Evolutionary conservation across 37 sponge, comb jelly and placozoan genomes (phyloP).

Genomic region (Corticium candelabrum): DNA sequence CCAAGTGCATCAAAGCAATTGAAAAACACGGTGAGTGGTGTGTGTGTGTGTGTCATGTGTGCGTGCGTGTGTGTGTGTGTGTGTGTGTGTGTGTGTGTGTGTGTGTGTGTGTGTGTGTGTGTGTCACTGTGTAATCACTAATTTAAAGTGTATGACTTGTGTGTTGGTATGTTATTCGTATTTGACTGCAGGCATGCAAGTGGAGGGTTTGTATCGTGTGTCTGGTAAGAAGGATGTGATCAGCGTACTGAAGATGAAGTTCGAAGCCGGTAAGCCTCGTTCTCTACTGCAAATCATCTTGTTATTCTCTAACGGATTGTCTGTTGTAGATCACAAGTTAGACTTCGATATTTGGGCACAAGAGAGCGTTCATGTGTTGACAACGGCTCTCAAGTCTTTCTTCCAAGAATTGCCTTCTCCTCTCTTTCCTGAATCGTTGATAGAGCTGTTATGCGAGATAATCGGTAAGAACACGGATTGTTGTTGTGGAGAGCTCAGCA

Average conservation of each 20-base stretch:
- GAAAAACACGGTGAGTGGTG: background rate
- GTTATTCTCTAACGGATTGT: background rate
- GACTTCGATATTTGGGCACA: constrained; percentile 19
- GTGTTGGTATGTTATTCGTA: no score
- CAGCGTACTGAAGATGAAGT: constrained; percentile 36
- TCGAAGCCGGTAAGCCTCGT: constrained; percentile 47
- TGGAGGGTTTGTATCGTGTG: constrained; percentile 57
- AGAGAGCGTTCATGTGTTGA: background rate
- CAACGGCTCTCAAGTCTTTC: background rate
- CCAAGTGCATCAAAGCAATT: background rate
- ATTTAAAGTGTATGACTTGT: no score
- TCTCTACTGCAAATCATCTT: background rate
- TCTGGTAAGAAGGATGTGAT: constrained; percentile 64
- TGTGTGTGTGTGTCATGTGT: no score
- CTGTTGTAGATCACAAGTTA: constrained; percentile 33
- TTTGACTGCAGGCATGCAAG: constrained; percentile 10
- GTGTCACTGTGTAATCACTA: no score
- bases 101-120: no score
- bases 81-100: no score
- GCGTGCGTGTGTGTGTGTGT: no score
- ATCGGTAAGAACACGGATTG: background rate
- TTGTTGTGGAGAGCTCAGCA: no score
- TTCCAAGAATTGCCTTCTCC: background rate
- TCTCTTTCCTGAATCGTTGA: background rate
- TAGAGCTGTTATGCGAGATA: background rate